Evolutionary conservation across 2,888 invertebrate genomes (phyloP), one percentile per base, ranked within the genome.

Genomic region (Acheta domesticus): DNA sequence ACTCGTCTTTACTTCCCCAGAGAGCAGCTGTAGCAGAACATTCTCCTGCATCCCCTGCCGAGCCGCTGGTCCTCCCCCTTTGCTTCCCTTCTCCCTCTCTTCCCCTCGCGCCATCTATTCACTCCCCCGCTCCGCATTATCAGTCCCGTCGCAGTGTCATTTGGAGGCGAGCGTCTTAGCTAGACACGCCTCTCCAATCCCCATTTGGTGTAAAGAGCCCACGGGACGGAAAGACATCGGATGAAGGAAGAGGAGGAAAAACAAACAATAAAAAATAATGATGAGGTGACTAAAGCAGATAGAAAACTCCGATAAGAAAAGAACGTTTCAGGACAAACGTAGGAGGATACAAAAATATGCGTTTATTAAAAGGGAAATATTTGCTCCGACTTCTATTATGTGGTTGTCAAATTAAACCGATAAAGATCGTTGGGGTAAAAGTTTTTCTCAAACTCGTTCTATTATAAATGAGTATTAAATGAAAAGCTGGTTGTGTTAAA

Each of bases 311-410:
- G 62, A 62, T 62, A 62, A 62, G 62, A 62, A 62, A 62, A n/a
- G 62, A 8, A 62, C 62, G n/a, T 62, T 19, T 62, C 62, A 11
- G 62, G n/a, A 62, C 62, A 62, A 14, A n/a, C n/a, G 16, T 62
- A n/a, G 8, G 62, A 5, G 62, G 62, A 62, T 62, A 62, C 62
- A 62, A 62, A 62, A 62, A 62, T 62, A 62, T 16, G 62, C 62
- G 62, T 62, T 62, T 62, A 62, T 62, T 62, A 62, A 62, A 62
- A 36, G 14, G 62, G 62, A 62, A 62, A 62, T 62, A 62, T 62
- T 62, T 62, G 62, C 62, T 62, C 62, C 62, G n/a, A 62, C 62
- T n/a, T 62, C n/a, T 62, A 62, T 62, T 19, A 62, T 62, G 62
- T n/a, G n/a, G 12, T 12, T 62, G 62, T 62, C 62, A 62, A 62